Percentiles rank a stretch among this genome's conserved stretches.
phyloP scores from a whole-genome alignment of 2,797 vertebrate species.

The Hylomyscus alleni region DNA sequence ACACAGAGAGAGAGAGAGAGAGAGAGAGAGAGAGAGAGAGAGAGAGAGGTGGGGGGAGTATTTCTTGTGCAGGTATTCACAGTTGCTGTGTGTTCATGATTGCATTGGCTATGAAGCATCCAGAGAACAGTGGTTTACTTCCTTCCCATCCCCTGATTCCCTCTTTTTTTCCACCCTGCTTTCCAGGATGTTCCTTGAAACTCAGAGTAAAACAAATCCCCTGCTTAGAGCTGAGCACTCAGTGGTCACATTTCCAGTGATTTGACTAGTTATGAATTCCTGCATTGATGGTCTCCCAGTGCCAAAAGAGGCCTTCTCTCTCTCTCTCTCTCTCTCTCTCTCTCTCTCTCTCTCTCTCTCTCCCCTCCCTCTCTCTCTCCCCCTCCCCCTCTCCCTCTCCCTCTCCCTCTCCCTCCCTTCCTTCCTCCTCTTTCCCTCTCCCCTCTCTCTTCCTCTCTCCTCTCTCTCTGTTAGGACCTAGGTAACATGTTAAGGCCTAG shows the following conservation, averaged over 20 bases:
- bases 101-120: background rate
- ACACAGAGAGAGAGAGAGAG: no score
- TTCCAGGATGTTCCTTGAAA: background rate
- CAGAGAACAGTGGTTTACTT: background rate
- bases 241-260: background rate
- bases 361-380: fast-evolving
- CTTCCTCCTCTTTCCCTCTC: no score
- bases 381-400: no score
- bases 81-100: no score
- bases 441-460: no score
- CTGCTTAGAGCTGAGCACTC: background rate
- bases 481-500: no score
- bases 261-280: background rate
- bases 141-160: background rate
- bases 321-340: fast-evolving
- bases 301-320: background rate
- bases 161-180: background rate
- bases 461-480: no score
- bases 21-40: no score
- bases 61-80: background rate
- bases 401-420: no score
- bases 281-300: background rate
- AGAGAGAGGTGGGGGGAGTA: no score
- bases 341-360: fast-evolving
- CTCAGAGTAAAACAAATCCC: background rate